These are phyloP conservation scores for Podiceps cristatus DNA, from an alignment of 2,113 vertebrate genomes.

Conservation along the genomic window DNA sequence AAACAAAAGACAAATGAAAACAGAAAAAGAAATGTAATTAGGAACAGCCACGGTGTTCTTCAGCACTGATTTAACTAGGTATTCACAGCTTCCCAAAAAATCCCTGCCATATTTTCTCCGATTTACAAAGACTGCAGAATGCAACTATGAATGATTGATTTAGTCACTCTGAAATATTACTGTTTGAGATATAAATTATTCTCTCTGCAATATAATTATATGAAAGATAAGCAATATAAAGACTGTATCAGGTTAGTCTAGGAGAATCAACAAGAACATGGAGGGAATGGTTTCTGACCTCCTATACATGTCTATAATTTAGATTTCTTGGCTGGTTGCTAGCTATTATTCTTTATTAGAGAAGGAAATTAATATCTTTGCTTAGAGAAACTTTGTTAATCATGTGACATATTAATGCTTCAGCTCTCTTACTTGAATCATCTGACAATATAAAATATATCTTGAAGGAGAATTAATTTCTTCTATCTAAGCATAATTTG, in stretches of 20 bases:
- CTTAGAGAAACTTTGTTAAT: neutral
- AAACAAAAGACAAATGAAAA: neutral
- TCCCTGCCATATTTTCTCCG: neutral
- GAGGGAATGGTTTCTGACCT: neutral
- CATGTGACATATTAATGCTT: neutral
- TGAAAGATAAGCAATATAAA: neutral
- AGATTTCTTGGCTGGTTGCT: neutral
- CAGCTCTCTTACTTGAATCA: neutral
- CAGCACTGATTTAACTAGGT: neutral
- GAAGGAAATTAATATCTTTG: neutral
- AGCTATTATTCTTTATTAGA: neutral
- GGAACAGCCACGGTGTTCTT: neutral
- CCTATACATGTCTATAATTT: neutral
- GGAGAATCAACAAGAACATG: neutral
- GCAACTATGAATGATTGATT: neutral
- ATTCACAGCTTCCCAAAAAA: neutral
- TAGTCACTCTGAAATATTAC: neutral
- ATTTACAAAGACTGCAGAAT: neutral
- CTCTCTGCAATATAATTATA: neutral
- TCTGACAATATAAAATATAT: neutral
- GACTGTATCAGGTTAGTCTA: neutral
- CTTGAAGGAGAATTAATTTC: slow-evolving; percentile 17
- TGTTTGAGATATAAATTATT: neutral
- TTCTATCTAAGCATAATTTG: neutral
- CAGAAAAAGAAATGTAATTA: neutral